Conservation (phyloP, 2,113 vertebrate genomes). For the Stomatorhinus ivindoensis region DNA sequence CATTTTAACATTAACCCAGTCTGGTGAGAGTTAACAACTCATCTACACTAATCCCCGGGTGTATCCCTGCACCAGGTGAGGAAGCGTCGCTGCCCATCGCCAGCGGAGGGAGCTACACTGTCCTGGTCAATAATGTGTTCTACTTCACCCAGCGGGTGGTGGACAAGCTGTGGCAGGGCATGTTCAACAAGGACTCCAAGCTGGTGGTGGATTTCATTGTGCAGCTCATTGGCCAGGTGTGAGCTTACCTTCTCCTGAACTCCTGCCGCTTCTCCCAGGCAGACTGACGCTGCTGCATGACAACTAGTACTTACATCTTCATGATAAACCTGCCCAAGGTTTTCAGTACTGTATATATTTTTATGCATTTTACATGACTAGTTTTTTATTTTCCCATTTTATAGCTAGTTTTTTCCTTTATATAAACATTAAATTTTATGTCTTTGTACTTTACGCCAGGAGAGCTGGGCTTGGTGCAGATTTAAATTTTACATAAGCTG, state of each 20-base stretch:
- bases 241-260: neutral
- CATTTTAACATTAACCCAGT: neutral
- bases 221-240: slow-evolving; percentile 94
- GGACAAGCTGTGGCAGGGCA: slow-evolving; percentile 99
- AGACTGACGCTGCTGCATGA: neutral
- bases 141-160: slow-evolving; percentile 96
- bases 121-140: slow-evolving; percentile 96
- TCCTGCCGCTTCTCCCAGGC: neutral
- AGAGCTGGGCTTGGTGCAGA: neutral
- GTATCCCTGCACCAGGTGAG: slow-evolving; percentile 65
- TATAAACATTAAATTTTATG: neutral
- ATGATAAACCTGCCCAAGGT: neutral
- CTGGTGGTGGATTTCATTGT: slow-evolving; percentile 96
- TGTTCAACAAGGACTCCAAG: slow-evolving; percentile 99
- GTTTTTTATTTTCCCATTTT: neutral
- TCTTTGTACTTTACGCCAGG: neutral
- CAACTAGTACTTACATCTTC: neutral
- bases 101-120: slow-evolving; percentile 87
- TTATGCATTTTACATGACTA: neutral
- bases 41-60: neutral
- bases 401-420: neutral
- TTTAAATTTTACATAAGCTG: neutral
- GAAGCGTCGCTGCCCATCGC: slow-evolving; percentile 91
- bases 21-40: neutral
- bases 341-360: neutral